Conservation (phyloP, 1,140 invertebrate species). For the Zaprionus camerounensis region DNA sequence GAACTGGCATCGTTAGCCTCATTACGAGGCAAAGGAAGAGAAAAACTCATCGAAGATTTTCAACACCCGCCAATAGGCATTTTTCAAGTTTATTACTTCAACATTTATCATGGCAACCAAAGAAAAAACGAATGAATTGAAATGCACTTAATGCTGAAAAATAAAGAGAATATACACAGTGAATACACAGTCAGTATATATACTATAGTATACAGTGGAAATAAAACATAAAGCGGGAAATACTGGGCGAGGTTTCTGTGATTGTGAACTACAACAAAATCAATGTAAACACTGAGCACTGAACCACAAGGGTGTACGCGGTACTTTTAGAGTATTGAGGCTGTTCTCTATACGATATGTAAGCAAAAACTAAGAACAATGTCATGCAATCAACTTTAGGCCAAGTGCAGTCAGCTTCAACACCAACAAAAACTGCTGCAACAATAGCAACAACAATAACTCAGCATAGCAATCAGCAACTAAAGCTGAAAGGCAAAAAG, state of each 20-base stretch:
- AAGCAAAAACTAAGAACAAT: slow-evolving; percentile 69
- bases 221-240: slow-evolving; percentile 51
- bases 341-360: slow-evolving; percentile 18
- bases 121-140: slow-evolving; percentile 56
- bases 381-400: slow-evolving; percentile 77
- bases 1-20: slow-evolving; percentile 32
- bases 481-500: slow-evolving; percentile 14
- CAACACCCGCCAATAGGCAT: slow-evolving; percentile 55
- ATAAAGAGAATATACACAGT: slow-evolving; percentile 22
- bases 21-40: slow-evolving; percentile 42
- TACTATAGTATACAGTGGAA: slow-evolving; percentile 17
- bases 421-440: slow-evolving; percentile 39
- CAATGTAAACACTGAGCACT: slow-evolving; percentile 59
- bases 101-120: slow-evolving; percentile 63
- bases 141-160: slow-evolving; percentile 60
- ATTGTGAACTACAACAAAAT: slow-evolving; percentile 63
- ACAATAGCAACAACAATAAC: slow-evolving; percentile 25
- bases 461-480: slow-evolving; percentile 1
- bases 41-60: slow-evolving; percentile 36
- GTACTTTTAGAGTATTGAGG: not conserved
- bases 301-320: not conserved
- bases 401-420: slow-evolving; percentile 67
- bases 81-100: slow-evolving; percentile 72
- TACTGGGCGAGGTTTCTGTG: slow-evolving; percentile 30
- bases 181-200: not conserved